Conservation (phyloP, 53 echinoderm and acorn worm genomes). For the Holothuria leucospilota region DNA sequence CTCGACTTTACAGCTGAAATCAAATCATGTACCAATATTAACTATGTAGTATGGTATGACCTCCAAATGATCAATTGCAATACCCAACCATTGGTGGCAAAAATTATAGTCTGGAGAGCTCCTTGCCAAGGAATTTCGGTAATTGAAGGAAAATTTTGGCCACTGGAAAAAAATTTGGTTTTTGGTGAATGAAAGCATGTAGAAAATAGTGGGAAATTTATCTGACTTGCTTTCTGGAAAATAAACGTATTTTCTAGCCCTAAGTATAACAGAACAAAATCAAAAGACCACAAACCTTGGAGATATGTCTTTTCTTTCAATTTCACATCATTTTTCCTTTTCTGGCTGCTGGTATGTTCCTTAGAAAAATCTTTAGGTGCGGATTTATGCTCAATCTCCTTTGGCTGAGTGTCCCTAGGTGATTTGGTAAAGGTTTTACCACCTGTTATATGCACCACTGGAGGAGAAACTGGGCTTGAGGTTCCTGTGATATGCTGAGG, state of each 20-base stretch:
- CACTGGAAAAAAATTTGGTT: too few relatives aligned
- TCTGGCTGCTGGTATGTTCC: neutral
- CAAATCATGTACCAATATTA: too few relatives aligned
- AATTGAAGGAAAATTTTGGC: too few relatives aligned
- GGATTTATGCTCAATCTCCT: neutral
- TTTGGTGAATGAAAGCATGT: too few relatives aligned
- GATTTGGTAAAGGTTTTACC: too few relatives aligned
- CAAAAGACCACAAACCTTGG: constrained; percentile 11
- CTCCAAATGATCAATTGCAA: too few relatives aligned
- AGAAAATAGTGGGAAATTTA: too few relatives aligned
- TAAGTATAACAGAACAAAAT: neutral
- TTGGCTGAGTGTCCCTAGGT: neutral
- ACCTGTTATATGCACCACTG: constrained; percentile 1
- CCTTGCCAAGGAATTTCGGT: neutral
- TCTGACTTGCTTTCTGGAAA: too few relatives aligned
- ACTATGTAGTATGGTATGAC: too few relatives aligned
- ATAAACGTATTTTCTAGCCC: neutral
- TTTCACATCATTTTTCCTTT: neutral
- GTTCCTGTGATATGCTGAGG: neutral
- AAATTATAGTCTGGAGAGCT: neutral
- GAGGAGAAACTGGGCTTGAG: constrained; percentile 26
- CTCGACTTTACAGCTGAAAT: too few relatives aligned
- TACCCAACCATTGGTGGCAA: too few relatives aligned
- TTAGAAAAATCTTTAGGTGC: neutral
- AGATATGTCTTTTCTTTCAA: constrained; percentile 21